Percentiles rank a stretch among this genome's conserved stretches.
These are phyloP conservation scores for Nyctibius grandis DNA, from an alignment of 2,797 vertebrate species.

Conservation along the genomic window DNA sequence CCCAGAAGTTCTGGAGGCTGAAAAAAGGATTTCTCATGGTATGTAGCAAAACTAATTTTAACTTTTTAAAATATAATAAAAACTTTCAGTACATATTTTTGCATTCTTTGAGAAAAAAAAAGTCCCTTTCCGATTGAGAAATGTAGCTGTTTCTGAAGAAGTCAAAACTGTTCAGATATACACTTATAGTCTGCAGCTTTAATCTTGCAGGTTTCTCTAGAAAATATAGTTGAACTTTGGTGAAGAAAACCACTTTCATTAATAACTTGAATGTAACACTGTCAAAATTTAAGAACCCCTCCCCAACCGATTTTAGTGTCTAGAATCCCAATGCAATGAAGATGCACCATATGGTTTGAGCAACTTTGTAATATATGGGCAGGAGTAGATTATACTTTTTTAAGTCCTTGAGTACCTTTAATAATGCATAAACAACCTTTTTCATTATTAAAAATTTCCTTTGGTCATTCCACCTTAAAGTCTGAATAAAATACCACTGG, in stretches of 20 bases:
- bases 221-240: not conserved
- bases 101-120: not conserved
- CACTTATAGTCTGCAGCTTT: not conserved
- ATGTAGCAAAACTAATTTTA: not conserved
- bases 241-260: not conserved
- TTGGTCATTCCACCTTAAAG: not conserved
- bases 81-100: not conserved
- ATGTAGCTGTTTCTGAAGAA: not conserved
- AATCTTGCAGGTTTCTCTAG: not conserved
- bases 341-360: not conserved
- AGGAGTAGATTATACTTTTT: not conserved
- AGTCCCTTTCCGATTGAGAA: not conserved
- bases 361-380: not conserved
- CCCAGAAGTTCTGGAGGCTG: not conserved
- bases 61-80: not conserved
- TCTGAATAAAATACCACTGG: not conserved
- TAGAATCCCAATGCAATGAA: not conserved
- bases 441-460: not conserved
- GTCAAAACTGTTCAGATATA: not conserved
- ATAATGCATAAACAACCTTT: not conserved
- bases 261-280: not conserved
- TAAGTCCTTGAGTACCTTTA: not conserved
- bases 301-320: not conserved
- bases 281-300: not conserved
- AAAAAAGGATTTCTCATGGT: not conserved